These are phyloP conservation scores for Labeo rohita DNA, from an alignment of 2,113 vertebrate species.

Conservation along the genomic window DNA sequence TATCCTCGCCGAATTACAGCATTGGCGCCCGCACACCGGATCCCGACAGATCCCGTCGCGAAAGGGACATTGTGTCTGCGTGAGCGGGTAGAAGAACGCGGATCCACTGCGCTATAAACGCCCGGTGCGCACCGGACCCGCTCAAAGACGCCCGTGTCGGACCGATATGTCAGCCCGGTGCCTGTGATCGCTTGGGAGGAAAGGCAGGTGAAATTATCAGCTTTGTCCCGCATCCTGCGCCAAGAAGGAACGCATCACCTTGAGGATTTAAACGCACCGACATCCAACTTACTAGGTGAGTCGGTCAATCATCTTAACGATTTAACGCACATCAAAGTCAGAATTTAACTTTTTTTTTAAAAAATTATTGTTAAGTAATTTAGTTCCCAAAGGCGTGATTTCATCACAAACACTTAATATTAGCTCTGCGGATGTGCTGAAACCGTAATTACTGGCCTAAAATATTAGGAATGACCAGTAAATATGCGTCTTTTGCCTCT, in stretches of 20 bases:
- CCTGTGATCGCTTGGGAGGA: slow-evolving; percentile 35
- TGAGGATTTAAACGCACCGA: slow-evolving; percentile 37
- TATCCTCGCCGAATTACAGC: neutral
- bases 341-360: slow-evolving; percentile 3
- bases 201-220: slow-evolving; percentile 52
- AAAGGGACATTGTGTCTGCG: slow-evolving; percentile 35
- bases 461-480: neutral
- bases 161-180: slow-evolving; percentile 52
- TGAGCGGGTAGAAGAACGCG: slow-evolving; percentile 1
- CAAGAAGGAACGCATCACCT: slow-evolving; percentile 41
- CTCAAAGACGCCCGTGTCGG: slow-evolving; percentile 28
- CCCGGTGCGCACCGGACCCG: slow-evolving; percentile 35
- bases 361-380: neutral
- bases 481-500: neutral
- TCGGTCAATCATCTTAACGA: neutral
- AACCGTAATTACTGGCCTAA: neutral
- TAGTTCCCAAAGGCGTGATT: no score
- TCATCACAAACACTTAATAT: neutral
- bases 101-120: slow-evolving; percentile 35
- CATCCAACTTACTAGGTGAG: slow-evolving; percentile 51
- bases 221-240: slow-evolving; percentile 52
- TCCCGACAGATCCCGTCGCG: slow-evolving; percentile 9
- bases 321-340: neutral
- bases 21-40: neutral
- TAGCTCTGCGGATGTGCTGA: neutral